Conservation (phyloP, 37 sponge, comb jelly and placozoan genomes). For the Eunapius fragilis region DNA sequence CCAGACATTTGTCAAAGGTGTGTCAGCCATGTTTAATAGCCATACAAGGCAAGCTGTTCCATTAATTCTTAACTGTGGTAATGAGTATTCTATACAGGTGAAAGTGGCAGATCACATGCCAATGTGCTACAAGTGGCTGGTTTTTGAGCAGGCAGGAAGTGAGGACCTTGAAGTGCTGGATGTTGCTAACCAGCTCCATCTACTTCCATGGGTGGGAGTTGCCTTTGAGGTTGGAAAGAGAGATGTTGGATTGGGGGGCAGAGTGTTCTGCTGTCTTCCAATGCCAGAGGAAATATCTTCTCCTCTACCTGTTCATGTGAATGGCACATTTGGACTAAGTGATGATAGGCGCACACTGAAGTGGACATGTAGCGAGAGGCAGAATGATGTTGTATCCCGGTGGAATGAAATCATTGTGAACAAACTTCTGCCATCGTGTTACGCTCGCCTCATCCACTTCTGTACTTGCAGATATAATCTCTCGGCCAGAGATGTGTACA, state of each 20-base stretch:
- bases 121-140: background rate
- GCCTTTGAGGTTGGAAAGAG: background rate
- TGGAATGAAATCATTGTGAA: constrained; percentile 25
- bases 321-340: no score
- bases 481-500: background rate
- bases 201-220: constrained; percentile 10
- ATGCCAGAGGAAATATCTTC: constrained; percentile 5
- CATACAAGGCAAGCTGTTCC: background rate
- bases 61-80: no score
- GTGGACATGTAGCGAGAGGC: constrained; percentile 26
- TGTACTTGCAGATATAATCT: background rate
- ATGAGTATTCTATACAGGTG: background rate
- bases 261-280: constrained; percentile 41
- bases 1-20: background rate
- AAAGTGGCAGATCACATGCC: background rate
- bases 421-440: constrained; percentile 1
- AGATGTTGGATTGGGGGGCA: background rate
- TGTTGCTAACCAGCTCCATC: constrained; percentile 5
- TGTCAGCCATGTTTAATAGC: background rate
- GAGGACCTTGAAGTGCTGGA: background rate
- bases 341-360: constrained; percentile 13
- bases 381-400: background rate
- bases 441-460: background rate
- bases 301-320: constrained; percentile 40
- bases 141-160: constrained; percentile 12